These are phyloP conservation scores for Hoplodrina blanda DNA, from an alignment of 2,888 invertebrate genomes.

Conservation along the genomic window DNA sequence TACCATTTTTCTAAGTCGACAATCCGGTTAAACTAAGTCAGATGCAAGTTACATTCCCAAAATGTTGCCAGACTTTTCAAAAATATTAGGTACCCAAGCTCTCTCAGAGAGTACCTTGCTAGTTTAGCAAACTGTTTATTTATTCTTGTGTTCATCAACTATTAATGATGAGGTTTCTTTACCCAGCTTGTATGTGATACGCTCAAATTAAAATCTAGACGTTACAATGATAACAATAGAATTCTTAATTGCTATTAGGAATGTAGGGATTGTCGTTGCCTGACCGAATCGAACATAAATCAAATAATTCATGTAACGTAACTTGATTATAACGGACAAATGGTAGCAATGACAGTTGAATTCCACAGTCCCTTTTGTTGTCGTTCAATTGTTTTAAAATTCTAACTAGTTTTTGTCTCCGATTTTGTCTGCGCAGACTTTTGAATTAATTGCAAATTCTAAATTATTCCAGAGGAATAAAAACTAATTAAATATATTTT, in stretches of 20 bases:
- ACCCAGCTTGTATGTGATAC: slow-evolving; percentile 32
- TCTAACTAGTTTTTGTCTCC: background rate
- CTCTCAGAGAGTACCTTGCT: background rate
- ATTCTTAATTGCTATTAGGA: slow-evolving; percentile 32
- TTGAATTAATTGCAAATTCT: too few species aligned
- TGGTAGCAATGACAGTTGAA: background rate
- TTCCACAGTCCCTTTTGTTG: background rate
- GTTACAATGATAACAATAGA: slow-evolving; percentile 37
- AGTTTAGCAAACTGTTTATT: slow-evolving; percentile 4
- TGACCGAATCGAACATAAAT: slow-evolving; percentile 1
- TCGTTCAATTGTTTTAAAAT: background rate
- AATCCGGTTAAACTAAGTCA: background rate
- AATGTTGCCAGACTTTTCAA: background rate
- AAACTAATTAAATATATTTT: too few species aligned
- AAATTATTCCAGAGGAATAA: too few species aligned
- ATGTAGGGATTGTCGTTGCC: slow-evolving; percentile 3
- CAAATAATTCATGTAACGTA: background rate
- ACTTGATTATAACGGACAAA: background rate
- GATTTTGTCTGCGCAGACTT: too few species aligned
- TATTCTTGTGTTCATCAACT: slow-evolving; percentile 28
- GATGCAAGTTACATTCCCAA: background rate
- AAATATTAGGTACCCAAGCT: too few species aligned
- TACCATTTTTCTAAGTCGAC: background rate
- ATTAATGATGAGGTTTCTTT: slow-evolving; percentile 15
- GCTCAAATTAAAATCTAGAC: slow-evolving; percentile 24